A percentile compares a stretch with the other conserved stretches of the same genome.
Evolutionary conservation across 2,113 vertebrate genomes (phyloP).

Genomic region (Xiphorhynchus elegans): DNA sequence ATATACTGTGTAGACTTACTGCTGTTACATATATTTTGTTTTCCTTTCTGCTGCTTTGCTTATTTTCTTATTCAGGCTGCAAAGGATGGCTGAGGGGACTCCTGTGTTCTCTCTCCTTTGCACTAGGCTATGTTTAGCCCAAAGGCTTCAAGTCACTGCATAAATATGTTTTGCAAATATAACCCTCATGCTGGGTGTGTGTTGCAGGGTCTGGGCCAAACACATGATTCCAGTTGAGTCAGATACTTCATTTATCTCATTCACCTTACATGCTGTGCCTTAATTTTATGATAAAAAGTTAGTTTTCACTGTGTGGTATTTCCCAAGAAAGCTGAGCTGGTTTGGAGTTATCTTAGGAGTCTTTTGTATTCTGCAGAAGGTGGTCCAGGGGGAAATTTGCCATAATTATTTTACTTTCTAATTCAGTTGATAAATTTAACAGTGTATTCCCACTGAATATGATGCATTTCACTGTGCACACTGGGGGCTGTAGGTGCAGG

Average conservation of each 20-base stretch:
- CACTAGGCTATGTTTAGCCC: rapidly evolving
- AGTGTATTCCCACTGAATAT: not conserved
- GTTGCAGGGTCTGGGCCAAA: not conserved
- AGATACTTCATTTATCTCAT: not conserved
- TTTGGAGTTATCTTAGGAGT: not conserved
- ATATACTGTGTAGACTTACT: not conserved
- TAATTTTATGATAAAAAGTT: not conserved
- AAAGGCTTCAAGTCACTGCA: not conserved
- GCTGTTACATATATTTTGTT: not conserved
- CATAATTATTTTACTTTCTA: slow-evolving; percentile 5
- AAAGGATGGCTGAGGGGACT: not conserved
- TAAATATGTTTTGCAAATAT: not conserved
- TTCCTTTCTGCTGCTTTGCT: not conserved
- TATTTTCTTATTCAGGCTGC: not conserved
- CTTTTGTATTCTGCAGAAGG: not conserved
- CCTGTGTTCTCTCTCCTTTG: not conserved
- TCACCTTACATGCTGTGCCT: not conserved
- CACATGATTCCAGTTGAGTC: rapidly evolving
- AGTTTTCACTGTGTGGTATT: not conserved
- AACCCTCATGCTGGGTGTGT: not conserved
- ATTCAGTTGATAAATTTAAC: not conserved
- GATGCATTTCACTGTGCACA: not conserved
- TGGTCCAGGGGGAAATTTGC: not conserved
- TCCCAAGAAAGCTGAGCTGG: not conserved
- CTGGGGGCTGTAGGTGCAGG: not conserved